Evolutionary conservation across 2,888 invertebrate species (phyloP).

Genomic region (Luperina nickerlii): DNA sequence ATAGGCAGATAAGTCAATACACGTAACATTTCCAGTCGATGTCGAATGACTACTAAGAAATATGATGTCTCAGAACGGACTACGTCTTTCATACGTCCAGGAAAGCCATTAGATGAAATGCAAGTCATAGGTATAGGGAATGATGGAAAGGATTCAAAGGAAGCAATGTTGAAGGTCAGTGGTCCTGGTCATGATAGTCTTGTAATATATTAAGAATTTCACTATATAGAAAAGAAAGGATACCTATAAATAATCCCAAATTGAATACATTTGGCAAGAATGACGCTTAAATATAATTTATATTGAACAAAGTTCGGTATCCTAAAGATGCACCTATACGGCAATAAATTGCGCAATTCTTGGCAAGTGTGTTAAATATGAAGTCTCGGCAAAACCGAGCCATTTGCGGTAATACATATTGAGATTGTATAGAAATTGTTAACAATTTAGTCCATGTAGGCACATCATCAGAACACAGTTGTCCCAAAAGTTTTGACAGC

Average conservation of each 20-base stretch:
- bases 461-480: neutral
- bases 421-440: neutral
- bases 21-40: slow-evolving; percentile 21
- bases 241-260: neutral
- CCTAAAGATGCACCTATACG: neutral
- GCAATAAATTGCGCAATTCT: neutral
- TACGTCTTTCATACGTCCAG: slow-evolving; percentile 52
- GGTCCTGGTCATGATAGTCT: neutral
- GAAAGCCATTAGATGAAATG: slow-evolving; percentile 56
- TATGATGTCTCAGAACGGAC: slow-evolving; percentile 35
- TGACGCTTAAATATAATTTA: no score
- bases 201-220: neutral
- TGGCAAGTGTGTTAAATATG: neutral
- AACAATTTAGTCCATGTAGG: neutral
- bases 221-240: neutral
- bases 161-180: slow-evolving; percentile 9
- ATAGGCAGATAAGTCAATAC: slow-evolving; percentile 37
- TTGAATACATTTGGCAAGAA: neutral
- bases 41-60: slow-evolving; percentile 30
- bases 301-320: no score
- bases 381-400: no score
- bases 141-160: slow-evolving; percentile 1
- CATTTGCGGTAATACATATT: neutral
- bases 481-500: neutral
- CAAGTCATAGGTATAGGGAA: slow-evolving; percentile 61